Conservation (phyloP, 2,113 vertebrate species). For the Shinisaurus crocodilurus region DNA sequence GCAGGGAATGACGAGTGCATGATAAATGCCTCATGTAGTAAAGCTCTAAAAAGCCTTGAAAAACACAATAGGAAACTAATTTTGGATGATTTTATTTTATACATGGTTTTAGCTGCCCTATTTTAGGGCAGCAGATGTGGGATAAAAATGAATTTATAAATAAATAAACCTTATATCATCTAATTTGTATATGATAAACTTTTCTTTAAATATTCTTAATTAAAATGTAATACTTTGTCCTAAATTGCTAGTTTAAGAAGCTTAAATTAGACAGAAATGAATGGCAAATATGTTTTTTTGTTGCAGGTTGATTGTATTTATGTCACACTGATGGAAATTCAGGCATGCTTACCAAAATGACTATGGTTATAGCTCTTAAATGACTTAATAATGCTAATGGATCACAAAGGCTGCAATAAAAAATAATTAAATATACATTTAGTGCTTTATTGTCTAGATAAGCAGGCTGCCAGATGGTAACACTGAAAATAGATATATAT, state of each 20-base stretch:
- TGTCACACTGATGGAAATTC: background rate
- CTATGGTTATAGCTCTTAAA: conserved; percentile 41
- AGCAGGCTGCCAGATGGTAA: background rate
- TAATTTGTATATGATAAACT: conserved; percentile 17
- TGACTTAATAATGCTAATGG: conserved; percentile 37
- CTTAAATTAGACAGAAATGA: conserved; percentile 22
- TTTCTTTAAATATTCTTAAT: conserved; percentile 53
- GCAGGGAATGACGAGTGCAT: too few relatives aligned
- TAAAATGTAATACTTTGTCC: conserved; percentile 40
- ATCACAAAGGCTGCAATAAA: conserved; percentile 44
- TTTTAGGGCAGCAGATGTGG: background rate
- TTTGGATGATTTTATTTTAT: background rate
- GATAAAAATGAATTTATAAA: background rate
- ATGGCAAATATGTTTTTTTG: background rate
- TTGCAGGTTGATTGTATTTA: conserved; percentile 24
- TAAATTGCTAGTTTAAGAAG: conserved; percentile 35
- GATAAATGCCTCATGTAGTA: too few relatives aligned
- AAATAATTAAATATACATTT: conserved; percentile 35
- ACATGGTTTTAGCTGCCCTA: background rate
- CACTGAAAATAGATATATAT: background rate
- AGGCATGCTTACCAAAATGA: conserved; percentile 33
- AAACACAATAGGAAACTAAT: background rate
- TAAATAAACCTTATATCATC: background rate
- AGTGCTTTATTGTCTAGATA: background rate
- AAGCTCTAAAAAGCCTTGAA: background rate